Evolutionary conservation across 2,888 invertebrate genomes (phyloP).

Genomic region (Caradrina kadenii): DNA sequence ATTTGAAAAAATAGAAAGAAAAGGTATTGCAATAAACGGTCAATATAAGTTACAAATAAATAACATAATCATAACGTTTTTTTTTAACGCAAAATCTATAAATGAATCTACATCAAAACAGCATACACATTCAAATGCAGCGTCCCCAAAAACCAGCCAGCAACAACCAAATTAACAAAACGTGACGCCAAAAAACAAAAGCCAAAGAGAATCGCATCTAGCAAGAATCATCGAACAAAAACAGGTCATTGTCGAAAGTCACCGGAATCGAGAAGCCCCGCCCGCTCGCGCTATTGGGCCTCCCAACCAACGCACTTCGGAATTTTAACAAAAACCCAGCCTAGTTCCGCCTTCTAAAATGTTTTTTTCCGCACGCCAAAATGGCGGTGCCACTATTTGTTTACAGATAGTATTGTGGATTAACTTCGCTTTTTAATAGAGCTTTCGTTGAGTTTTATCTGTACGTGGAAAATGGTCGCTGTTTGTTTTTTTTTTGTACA

Average conservation of each 20-base stretch:
- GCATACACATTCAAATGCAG: slow-evolving; percentile 27
- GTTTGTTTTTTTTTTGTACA: slow-evolving; percentile 24
- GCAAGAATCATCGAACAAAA: slow-evolving; percentile 70
- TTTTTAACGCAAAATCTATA: no score
- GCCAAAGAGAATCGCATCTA: slow-evolving; percentile 65
- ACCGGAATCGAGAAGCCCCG: slow-evolving; percentile 87
- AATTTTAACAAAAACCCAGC: slow-evolving; percentile 89
- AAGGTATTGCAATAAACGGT: no score
- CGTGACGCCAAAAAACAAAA: slow-evolving; percentile 39
- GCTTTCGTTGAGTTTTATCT: slow-evolving; percentile 50
- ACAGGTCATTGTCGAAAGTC: slow-evolving; percentile 88
- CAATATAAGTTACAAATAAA: no score
- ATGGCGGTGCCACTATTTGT: slow-evolving; percentile 87
- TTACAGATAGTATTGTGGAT: slow-evolving; percentile 64
- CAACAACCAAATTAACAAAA: slow-evolving; percentile 22
- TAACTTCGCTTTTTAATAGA: slow-evolving; percentile 55
- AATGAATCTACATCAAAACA: slow-evolving; percentile 14
- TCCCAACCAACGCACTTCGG: slow-evolving; percentile 78
- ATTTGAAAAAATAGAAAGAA: no score
- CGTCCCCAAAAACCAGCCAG: slow-evolving; percentile 20
- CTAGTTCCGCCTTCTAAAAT: slow-evolving; percentile 90
- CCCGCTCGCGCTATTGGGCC: slow-evolving; percentile 89
- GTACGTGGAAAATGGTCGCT: slow-evolving; percentile 39
- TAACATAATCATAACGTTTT: no score
- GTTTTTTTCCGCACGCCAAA: slow-evolving; percentile 87